These are phyloP conservation scores for Epinephelus awoara DNA, from an alignment of 2,797 vertebrate genomes.

Conservation along the genomic window DNA sequence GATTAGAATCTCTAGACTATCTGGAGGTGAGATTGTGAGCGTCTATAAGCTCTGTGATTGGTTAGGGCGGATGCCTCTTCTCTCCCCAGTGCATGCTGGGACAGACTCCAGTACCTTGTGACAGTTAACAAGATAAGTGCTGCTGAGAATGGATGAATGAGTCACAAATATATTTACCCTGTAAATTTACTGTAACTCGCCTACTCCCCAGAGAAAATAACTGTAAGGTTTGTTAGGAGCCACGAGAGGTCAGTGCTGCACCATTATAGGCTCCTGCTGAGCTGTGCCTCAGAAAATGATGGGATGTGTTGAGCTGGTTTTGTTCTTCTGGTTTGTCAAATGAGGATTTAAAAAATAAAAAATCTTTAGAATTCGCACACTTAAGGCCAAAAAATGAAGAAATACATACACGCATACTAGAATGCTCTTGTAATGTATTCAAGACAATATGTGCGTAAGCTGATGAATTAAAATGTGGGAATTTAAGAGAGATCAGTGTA, in stretches of 20 bases:
- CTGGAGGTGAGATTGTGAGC: not conserved
- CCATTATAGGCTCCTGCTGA: not conserved
- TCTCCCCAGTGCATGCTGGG: constrained; percentile 3
- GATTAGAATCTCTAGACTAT: not conserved
- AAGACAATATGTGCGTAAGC: too few relatives aligned
- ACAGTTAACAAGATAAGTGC: not conserved
- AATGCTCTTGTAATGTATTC: too few relatives aligned
- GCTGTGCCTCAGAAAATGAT: too few relatives aligned
- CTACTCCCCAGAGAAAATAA: not conserved
- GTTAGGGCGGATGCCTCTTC: not conserved
- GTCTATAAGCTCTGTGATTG: not conserved
- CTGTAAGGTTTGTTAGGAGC: not conserved
- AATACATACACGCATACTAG: not conserved
- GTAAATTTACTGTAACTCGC: not conserved
- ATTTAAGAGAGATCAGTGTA: too few relatives aligned
- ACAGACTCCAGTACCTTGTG: not conserved
- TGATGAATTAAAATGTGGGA: too few relatives aligned
- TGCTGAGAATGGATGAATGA: not conserved
- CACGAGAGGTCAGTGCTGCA: constrained; percentile 61
- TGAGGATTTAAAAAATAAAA: too few relatives aligned
- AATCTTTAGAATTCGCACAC: too few relatives aligned
- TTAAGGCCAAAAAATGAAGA: not conserved
- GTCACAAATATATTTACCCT: not conserved
- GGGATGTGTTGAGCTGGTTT: not conserved
- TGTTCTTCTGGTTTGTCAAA: too few relatives aligned